Percentiles rank a stretch among this genome's conserved stretches.
phyloP scores from a whole-genome alignment of 2,888 invertebrate genomes.

The Endomychus coccineus region DNA sequence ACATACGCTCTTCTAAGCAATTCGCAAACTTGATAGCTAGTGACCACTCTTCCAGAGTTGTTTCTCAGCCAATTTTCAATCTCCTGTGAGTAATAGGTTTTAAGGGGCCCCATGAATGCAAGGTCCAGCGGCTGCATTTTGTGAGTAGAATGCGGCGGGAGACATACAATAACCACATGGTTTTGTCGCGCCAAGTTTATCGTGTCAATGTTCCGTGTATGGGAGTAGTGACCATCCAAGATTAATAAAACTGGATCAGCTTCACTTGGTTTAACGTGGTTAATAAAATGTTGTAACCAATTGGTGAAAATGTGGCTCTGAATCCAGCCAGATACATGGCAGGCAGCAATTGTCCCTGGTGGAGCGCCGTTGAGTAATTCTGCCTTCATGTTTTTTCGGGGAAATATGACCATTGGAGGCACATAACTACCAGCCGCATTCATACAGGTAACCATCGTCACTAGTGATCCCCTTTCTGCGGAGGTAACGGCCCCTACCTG shows the following conservation, averaged over 20 bases:
- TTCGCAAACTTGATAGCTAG: constrained; percentile 8
- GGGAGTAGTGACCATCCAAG: too few relatives aligned
- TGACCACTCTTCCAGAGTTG: constrained; percentile 7
- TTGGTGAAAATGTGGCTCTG: constrained; percentile 2
- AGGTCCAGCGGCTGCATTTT: constrained; percentile 6
- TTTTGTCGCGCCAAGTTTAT: background rate
- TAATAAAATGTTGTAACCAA: constrained; percentile 4
- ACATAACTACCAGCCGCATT: constrained; percentile 17
- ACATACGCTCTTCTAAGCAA: background rate
- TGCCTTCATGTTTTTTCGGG: constrained; percentile 5
- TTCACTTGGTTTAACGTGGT: background rate
- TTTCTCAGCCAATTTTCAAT: constrained; percentile 10
- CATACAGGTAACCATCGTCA: constrained; percentile 17
- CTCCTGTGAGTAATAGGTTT: constrained; percentile 12
- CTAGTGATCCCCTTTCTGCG: constrained; percentile 17
- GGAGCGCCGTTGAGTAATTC: constrained; percentile 7
- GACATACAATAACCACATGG: background rate
- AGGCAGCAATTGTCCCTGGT: constrained; percentile 5
- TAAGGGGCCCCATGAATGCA: constrained; percentile 5
- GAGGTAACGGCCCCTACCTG: constrained; percentile 24
- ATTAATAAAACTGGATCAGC: too few relatives aligned
- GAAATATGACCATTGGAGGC: constrained; percentile 11
- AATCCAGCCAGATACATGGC: constrained; percentile 2
- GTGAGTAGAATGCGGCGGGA: constrained; percentile 4
- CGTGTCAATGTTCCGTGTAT: too few relatives aligned